Conservation (phyloP, 2,113 vertebrate genomes). For the Okapia johnstoni region DNA sequence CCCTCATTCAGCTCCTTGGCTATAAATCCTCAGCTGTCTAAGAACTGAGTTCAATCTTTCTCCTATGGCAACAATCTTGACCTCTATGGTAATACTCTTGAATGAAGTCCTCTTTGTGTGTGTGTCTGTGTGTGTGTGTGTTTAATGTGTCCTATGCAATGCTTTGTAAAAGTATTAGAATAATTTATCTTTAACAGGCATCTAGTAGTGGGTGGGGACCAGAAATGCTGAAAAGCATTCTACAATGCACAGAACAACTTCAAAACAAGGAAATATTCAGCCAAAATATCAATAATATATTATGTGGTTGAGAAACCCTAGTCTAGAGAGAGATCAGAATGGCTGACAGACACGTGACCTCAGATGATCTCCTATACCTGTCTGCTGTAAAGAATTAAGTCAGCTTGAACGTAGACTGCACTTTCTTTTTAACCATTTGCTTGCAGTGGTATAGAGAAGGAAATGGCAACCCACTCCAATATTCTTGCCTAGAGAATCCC, state of each 20-base stretch:
- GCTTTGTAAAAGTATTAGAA: background rate
- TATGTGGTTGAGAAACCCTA: background rate
- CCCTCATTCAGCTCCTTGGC: background rate
- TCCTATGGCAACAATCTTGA: background rate
- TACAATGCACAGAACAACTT: background rate
- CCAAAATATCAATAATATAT: background rate
- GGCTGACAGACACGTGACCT: accelerated
- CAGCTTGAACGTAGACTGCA: background rate
- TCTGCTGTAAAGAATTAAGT: background rate
- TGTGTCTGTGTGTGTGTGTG: background rate
- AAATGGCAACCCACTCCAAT: background rate
- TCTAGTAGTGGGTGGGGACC: accelerated
- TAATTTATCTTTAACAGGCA: background rate
- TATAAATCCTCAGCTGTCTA: background rate
- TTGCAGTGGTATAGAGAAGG: background rate
- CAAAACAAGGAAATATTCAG: background rate
- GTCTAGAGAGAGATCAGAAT: background rate
- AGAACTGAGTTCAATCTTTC: background rate
- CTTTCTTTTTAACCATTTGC: background rate
- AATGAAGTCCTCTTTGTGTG: background rate
- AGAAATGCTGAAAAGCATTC: background rate
- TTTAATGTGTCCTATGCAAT: background rate
- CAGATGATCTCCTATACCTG: background rate
- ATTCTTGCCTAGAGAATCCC: background rate
- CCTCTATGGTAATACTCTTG: background rate